Conservation (phyloP, 2,113 vertebrate genomes). For the Trichomycterus rosablanca region DNA sequence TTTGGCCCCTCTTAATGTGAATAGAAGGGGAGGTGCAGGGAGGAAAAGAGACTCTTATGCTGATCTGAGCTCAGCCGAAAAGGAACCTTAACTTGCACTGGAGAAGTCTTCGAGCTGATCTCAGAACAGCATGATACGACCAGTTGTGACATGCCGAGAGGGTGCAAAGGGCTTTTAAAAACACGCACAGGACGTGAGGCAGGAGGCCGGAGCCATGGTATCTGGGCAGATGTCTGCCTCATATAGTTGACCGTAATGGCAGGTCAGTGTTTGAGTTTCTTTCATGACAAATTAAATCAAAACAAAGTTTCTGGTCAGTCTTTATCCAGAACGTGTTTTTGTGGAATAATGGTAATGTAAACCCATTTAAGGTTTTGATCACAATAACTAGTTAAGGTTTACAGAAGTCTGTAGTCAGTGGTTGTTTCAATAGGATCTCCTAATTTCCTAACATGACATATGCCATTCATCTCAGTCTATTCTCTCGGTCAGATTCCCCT, state of each 20-base stretch:
- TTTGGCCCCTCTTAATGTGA: constrained; percentile 45
- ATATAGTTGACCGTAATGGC: constrained; percentile 5
- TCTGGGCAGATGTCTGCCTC: constrained; percentile 47
- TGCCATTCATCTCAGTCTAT: constrained; percentile 7
- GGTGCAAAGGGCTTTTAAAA: constrained; percentile 46
- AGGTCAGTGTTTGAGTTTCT: not conserved
- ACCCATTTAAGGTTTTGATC: constrained; percentile 2
- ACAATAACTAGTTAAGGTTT: constrained; percentile 23
- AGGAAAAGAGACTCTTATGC: constrained; percentile 1
- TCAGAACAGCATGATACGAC: not conserved
- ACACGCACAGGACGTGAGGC: constrained; percentile 41
- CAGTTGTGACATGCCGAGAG: constrained; percentile 15
- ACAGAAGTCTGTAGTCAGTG: not conserved
- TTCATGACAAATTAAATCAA: too few species aligned
- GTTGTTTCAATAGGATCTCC: constrained; percentile 6
- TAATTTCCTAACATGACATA: constrained; percentile 4
- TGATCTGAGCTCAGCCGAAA: constrained; percentile 7
- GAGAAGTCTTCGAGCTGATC: constrained; percentile 10
- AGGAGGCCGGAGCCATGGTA: constrained; percentile 48
- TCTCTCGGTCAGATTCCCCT: constrained; percentile 31
- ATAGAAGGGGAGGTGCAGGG: constrained; percentile 34
- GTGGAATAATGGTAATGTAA: not conserved
- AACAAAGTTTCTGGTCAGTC: not conserved
- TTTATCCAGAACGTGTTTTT: not conserved
- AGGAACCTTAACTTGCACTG: not conserved